Evolutionary conservation across 2,113 vertebrate species (phyloP).

Genomic region (Planiliza haematocheilus): DNA sequence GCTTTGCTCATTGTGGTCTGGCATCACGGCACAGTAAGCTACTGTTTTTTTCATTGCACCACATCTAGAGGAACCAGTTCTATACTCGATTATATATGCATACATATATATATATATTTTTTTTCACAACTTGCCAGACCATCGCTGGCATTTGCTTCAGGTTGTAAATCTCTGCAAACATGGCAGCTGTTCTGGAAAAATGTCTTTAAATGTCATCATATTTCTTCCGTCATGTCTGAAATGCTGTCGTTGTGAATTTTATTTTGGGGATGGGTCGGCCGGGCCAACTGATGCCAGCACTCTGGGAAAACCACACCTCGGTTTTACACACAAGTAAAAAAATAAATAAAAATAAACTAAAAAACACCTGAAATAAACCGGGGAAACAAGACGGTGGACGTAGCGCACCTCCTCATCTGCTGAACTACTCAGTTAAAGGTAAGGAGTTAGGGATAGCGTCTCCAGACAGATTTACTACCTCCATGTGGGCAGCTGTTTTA

Average conservation of each 20-base stretch:
- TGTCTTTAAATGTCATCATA: conserved; percentile 26
- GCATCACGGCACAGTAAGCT: background rate
- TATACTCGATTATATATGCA: conserved; percentile 1
- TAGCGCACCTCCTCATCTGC: background rate
- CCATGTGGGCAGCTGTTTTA: background rate
- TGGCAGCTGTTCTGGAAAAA: conserved; percentile 26
- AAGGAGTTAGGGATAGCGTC: conserved; percentile 10
- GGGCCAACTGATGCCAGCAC: background rate
- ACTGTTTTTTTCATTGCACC: background rate
- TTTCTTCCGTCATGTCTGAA: conserved; percentile 25
- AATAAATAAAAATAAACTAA: conserved; percentile 1
- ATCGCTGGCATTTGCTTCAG: background rate
- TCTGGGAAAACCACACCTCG: background rate
- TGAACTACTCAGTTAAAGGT: conserved; percentile 3
- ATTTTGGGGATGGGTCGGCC: conserved; percentile 21
- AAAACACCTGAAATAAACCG: background rate
- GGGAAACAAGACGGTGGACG: background rate
- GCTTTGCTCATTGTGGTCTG: background rate
- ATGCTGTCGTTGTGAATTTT: conserved; percentile 22
- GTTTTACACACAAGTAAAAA: background rate
- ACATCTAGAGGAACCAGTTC: conserved; percentile 7
- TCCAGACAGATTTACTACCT: conserved; percentile 22
- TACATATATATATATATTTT: background rate
- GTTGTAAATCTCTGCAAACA: conserved; percentile 37
- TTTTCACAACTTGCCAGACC: background rate